Evolutionary conservation across 2,797 vertebrate genomes (phyloP), one percentile per base, ranked within the genome.

Genomic region (Astyanax mexicanus): DNA sequence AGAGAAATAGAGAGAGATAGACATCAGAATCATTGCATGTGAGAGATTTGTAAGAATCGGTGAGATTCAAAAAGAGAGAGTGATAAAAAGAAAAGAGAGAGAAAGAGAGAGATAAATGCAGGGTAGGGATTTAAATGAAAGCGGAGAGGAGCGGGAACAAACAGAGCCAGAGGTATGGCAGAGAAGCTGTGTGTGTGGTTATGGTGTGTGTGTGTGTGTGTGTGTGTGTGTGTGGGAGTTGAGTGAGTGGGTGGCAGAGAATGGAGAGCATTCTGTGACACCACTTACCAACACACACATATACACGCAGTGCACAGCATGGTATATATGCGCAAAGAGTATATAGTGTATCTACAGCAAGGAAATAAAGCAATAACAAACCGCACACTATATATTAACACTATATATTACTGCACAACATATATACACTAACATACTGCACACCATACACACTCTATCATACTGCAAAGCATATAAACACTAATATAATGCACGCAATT

Each of bases 201-300:
- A n/a, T n/a, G n/a, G n/a, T n/a, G n/a, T n/a, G n/a, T n/a, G n/a
- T n/a, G 69, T 29, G 37, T 72, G 73, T 75, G 73, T 61, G 55
- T 79, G 64, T 75, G 75, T 79, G 80, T 78, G 64, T 72, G 64
- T 83, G 84, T 85, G 78, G 81, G 84, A 84, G 81, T 81, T 82
- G 77, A 67, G 77, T 55, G 83, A 78, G 93, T 93, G 93, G 92
- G 93, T 88, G 90, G 91, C 85, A 88, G 85, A 90, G 90, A 93
- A 92, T 91, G 89, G 89, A 92, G 91, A 91, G 91, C 89, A 91
- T 93, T 94, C 82, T 93, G 90, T 92, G 91, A 91, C 89, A 93
- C 90, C 92, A 92, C 91, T 92, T 91, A 92, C 88, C 89, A 90
- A 86, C 88, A 90, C 88, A 91, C 74, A 78, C 54, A 88, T 89